A percentile compares a stretch with the other conserved stretches of the same genome.
Conservation (phyloP, 2,888 invertebrate species). For the Myathropa florea region DNA sequence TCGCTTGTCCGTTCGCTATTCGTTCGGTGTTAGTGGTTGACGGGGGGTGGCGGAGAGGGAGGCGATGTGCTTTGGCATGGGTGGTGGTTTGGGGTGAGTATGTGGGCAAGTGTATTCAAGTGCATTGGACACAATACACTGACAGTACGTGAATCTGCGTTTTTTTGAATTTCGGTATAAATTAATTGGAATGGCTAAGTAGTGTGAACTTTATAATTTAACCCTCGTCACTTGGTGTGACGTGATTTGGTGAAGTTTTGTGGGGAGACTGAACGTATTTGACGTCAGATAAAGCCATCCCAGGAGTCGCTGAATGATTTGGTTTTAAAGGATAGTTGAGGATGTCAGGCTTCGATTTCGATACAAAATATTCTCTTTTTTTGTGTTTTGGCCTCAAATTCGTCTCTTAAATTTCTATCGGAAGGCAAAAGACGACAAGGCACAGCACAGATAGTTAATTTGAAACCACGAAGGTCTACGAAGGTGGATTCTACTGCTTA, state of each 20-base stretch:
- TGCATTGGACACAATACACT: slow-evolving; percentile 24
- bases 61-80: background rate
- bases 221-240: slow-evolving; percentile 33
- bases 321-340: no score
- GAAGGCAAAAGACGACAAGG: no score
- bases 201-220: slow-evolving; percentile 60
- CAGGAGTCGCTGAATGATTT: no score
- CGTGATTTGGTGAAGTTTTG: background rate
- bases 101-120: slow-evolving; percentile 34
- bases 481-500: no score
- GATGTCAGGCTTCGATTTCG: no score
- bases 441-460: no score
- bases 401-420: no score
- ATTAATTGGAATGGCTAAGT: slow-evolving; percentile 39
- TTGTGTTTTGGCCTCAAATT: no score
- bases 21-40: slow-evolving; percentile 9
- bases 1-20: background rate
- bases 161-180: slow-evolving; percentile 41
- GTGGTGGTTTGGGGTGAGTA: slow-evolving; percentile 34
- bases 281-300: background rate
- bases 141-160: slow-evolving; percentile 33
- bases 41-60: background rate
- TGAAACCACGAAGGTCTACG: no score
- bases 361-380: no score
- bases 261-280: background rate